Conservation (phyloP, 2,888 invertebrate genomes). For the Agrochola litura region DNA sequence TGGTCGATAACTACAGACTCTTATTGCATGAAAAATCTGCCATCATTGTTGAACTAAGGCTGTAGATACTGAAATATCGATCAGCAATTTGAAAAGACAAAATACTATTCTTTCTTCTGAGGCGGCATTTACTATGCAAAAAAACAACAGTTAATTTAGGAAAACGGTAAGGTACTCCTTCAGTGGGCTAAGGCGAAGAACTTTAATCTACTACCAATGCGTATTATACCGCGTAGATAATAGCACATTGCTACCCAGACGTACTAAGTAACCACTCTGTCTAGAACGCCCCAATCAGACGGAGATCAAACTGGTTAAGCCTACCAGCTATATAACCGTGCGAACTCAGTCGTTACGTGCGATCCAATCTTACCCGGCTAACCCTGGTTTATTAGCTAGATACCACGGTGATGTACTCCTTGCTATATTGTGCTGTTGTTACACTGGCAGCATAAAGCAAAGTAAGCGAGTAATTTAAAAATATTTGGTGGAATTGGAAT, state of each 20-base stretch:
- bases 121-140: background rate
- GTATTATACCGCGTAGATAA: slow-evolving; percentile 2
- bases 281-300: slow-evolving; percentile 56
- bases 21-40: too few relatives aligned
- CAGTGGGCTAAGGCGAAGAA: background rate
- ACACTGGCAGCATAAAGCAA: slow-evolving; percentile 24
- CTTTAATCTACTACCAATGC: background rate
- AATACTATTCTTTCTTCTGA: background rate
- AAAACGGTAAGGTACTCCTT: background rate
- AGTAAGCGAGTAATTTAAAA: background rate
- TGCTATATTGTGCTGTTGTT: slow-evolving; percentile 29
- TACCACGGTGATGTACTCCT: slow-evolving; percentile 57
- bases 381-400: slow-evolving; percentile 65
- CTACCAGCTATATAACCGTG: slow-evolving; percentile 57
- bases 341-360: slow-evolving; percentile 62
- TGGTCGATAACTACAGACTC: background rate
- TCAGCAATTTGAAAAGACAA: background rate
- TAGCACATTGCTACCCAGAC: slow-evolving; percentile 22
- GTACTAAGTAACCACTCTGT: slow-evolving; percentile 40
- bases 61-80: background rate
- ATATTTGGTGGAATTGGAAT: background rate
- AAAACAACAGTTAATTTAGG: background rate
- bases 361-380: slow-evolving; percentile 61
- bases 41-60: background rate
- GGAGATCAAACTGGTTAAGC: slow-evolving; percentile 62